These are phyloP conservation scores for Scytalopus superciliaris DNA, from an alignment of 2,113 vertebrate species.

Conservation along the genomic window DNA sequence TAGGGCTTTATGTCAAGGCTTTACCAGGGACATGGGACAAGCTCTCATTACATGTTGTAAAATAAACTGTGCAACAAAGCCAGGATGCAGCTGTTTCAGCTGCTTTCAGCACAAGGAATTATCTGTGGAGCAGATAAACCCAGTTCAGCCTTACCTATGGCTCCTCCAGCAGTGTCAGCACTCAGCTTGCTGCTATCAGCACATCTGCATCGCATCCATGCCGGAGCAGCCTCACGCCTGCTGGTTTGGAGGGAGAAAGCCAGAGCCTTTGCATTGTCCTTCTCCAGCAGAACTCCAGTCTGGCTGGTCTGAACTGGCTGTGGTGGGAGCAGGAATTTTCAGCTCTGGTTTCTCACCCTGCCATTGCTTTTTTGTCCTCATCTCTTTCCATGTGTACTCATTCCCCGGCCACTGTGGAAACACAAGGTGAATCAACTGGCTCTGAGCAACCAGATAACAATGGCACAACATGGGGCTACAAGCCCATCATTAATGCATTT, in stretches of 20 bases:
- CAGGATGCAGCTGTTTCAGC: slow-evolving; percentile 17
- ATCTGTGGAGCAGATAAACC: slow-evolving; percentile 15
- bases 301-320: neutral
- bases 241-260: neutral
- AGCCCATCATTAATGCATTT: neutral
- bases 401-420: neutral
- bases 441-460: neutral
- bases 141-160: neutral
- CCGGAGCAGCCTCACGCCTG: neutral
- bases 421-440: neutral
- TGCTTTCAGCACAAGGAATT: slow-evolving; percentile 1
- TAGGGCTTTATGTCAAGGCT: neutral
- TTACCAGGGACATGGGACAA: neutral
- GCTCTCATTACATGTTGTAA: neutral
- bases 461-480: neutral
- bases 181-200: slow-evolving; percentile 33
- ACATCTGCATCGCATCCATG: neutral
- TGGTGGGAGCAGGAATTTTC: neutral
- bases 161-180: slow-evolving; percentile 9
- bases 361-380: neutral
- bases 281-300: neutral
- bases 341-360: neutral
- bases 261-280: neutral
- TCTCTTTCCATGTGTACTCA: neutral
- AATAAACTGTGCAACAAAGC: neutral